phyloP scores from a whole-genome alignment of 2,888 invertebrate genomes.

The Saturnia japonica region DNA sequence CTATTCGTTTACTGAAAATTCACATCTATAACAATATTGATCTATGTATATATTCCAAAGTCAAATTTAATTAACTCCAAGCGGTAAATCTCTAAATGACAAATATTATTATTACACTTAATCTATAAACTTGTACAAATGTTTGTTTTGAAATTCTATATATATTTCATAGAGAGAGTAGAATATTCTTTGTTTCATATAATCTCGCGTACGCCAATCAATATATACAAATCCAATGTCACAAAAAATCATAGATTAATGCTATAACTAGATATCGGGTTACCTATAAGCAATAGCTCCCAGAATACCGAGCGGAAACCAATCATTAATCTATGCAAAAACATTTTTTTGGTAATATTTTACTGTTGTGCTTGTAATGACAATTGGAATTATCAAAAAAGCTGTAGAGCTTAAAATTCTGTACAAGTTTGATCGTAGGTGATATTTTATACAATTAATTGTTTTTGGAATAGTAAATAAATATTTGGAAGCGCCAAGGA shows the following conservation, averaged over 20 bases:
- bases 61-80: background rate
- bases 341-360: background rate
- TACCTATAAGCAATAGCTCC: too few species aligned
- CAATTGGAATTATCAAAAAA: background rate
- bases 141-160: too few species aligned
- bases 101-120: too few species aligned
- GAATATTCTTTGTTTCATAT: too few species aligned
- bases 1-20: background rate
- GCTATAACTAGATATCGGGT: too few species aligned
- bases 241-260: too few species aligned
- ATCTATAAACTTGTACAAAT: too few species aligned
- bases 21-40: background rate
- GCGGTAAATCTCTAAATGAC: too few species aligned
- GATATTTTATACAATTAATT: background rate
- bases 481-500: background rate
- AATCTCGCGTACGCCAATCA: background rate
- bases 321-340: background rate
- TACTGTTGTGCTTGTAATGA: background rate
- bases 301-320: too few species aligned
- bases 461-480: background rate
- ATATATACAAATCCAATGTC: background rate
- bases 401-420: background rate
- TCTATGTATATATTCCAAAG: background rate
- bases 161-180: too few species aligned
- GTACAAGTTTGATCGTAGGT: background rate